Evolutionary conservation across 2,113 vertebrate genomes (phyloP).

Genomic region (Lethenteron camtschaticum): DNA sequence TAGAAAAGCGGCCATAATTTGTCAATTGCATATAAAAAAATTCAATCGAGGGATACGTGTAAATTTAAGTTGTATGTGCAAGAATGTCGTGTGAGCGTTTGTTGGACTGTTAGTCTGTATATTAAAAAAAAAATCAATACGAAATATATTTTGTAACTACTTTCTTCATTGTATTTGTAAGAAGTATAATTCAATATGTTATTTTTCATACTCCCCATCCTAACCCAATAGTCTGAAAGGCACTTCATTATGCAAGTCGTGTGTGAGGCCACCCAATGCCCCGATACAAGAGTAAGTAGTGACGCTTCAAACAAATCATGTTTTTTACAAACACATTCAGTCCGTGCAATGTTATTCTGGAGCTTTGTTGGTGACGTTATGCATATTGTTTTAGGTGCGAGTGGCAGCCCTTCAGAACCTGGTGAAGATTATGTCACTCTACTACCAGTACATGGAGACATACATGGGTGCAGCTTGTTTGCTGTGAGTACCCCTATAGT

Average conservation of each 20-base stretch:
- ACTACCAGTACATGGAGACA: constrained; percentile 96
- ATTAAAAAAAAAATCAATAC: too few relatives aligned
- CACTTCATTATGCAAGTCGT: constrained; percentile 99
- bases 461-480: constrained; percentile 94
- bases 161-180: too few relatives aligned
- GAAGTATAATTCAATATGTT: too few relatives aligned
- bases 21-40: too few relatives aligned
- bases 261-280: constrained; percentile 93
- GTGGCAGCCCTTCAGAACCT: constrained; percentile 90
- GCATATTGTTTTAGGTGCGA: constrained; percentile 36
- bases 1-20: too few relatives aligned
- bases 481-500: constrained; percentile 38
- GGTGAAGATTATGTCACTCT: constrained; percentile 98
- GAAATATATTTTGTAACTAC: too few relatives aligned
- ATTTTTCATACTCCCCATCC: neutral
- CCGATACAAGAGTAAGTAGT: constrained; percentile 67
- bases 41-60: too few relatives aligned
- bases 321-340: neutral
- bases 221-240: constrained; percentile 48
- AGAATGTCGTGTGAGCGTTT: too few relatives aligned
- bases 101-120: too few relatives aligned
- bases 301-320: neutral
- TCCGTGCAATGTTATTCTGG: neutral
- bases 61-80: too few relatives aligned
- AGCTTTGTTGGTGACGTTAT: neutral